Base-by-base conservation (phyloP, 2,888 invertebrate species). In the Cordilura impudica region DNA sequence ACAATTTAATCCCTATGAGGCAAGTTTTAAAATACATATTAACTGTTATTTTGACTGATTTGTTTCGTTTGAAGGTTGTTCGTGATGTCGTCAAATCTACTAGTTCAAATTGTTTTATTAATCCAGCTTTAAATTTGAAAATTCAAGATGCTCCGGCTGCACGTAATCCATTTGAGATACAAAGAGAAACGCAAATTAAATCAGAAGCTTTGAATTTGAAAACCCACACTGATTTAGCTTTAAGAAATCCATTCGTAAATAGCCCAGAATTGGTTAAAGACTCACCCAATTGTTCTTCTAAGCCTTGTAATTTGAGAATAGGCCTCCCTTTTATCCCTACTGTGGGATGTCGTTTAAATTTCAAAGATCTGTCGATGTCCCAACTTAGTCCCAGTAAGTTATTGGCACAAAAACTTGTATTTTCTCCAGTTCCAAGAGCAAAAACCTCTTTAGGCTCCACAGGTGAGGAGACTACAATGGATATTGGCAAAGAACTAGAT, bases 1-100 rank as follows among this genome's bases (percentile, higher is more conserved):
- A 31, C 84, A 86, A 65, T 87, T 90, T 35, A 90, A 90, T 86
- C 90, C 90, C 0, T 90, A 87, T 82, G 90, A 90, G 86, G 89
- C 88, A 77, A 39, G 73, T 18, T 14, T n/a, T 66, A 47, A n/a
- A n/a, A n/a, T n/a, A n/a, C n/a, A 21, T 35, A 14, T n/a, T 12
- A n/a, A n/a, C n/a, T n/a, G n/a, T 8, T 10, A 21, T 23, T 12
- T 58, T 6, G 14, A 51, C 14, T 47, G 18, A 14, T 18, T 58
- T 35, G 45, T 10, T 7, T 23, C 2, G 45, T 14, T 14, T 45
- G 61, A 39, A 89, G 89, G 87, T 89, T 5, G 80, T 73, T 54
- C 85, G 78, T 72, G 85, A 49, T 14, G 31, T 26, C 51, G 81
- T 47, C 70, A 81, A 39, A 1, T 26, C 43, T 12, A 47, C 63